phyloP scores from a whole-genome alignment of 1,140 invertebrate genomes.

The honey bee (Apis mellifera) region DNA sequence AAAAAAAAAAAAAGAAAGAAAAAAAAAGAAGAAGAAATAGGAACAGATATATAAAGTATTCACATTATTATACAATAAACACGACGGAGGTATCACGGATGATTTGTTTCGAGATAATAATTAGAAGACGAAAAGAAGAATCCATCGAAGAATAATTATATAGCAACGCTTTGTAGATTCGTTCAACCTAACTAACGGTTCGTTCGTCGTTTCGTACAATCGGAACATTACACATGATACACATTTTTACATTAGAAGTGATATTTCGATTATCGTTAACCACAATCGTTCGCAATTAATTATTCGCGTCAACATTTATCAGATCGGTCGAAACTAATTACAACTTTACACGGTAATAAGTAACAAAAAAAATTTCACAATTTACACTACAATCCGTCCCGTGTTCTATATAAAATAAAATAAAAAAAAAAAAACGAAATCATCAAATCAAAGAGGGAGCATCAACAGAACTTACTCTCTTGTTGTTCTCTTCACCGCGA shows the following conservation, averaged over 20 bases:
- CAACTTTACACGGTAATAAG: conserved; percentile 20
- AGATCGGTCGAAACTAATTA: conserved; percentile 7
- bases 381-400: conserved; percentile 3
- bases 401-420: conserved; percentile 8
- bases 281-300: background rate
- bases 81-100: conserved; percentile 35
- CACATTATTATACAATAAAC: conserved; percentile 50
- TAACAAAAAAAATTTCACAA: background rate
- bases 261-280: background rate
- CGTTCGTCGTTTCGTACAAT: conserved; percentile 27
- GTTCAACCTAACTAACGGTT: background rate
- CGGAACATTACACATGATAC: conserved; percentile 6
- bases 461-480: background rate
- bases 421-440: background rate
- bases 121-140: background rate
- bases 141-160: background rate
- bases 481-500: no score
- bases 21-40: conserved; percentile 16
- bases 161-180: background rate
- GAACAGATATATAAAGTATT: conserved; percentile 45
- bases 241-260: conserved; percentile 7
- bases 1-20: background rate
- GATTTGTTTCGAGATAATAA: background rate
- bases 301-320: background rate
- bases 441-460: background rate